These are phyloP conservation scores for Neodiprion pinetum DNA, from an alignment of 1,140 invertebrate species.

Conservation along the genomic window DNA sequence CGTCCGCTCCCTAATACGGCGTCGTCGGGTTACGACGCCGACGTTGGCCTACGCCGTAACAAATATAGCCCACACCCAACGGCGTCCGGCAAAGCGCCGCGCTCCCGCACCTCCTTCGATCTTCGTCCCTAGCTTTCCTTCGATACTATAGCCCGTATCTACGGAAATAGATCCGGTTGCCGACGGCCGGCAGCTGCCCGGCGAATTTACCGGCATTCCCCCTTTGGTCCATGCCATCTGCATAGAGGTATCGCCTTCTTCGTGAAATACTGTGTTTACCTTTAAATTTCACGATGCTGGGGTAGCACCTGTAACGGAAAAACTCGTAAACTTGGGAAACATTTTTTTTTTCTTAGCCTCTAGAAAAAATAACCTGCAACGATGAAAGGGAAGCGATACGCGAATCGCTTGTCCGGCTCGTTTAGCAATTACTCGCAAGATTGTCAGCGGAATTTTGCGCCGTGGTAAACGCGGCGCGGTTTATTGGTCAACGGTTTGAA, in stretches of 20 bases:
- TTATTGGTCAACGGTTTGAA: too few species aligned
- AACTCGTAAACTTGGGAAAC: not conserved
- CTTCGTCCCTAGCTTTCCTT: constrained; percentile 26
- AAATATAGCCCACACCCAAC: constrained; percentile 48
- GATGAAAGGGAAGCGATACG: too few species aligned
- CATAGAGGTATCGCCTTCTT: not conserved
- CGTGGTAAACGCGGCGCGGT: too few species aligned
- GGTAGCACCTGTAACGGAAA: too few species aligned
- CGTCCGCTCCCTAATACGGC: constrained; percentile 59
- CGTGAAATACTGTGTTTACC: not conserved
- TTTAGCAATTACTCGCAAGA: too few species aligned
- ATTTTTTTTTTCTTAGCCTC: not conserved
- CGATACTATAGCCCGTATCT: constrained; percentile 8
- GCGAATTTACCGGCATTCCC: constrained; percentile 24
- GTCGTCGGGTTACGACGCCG: constrained; percentile 39
- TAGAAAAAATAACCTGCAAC: too few species aligned
- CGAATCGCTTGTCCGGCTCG: too few species aligned
- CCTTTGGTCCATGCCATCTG: not conserved
- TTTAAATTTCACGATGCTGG: not conserved
- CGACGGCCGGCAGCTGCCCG: not conserved
- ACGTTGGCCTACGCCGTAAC: constrained; percentile 44
- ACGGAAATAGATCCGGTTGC: not conserved
- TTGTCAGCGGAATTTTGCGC: too few species aligned
- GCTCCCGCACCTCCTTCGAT: constrained; percentile 16
- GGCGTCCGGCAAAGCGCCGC: not conserved